phyloP scores from a whole-genome alignment of 2,113 vertebrate genomes.

The Solenodon paradoxus region DNA sequence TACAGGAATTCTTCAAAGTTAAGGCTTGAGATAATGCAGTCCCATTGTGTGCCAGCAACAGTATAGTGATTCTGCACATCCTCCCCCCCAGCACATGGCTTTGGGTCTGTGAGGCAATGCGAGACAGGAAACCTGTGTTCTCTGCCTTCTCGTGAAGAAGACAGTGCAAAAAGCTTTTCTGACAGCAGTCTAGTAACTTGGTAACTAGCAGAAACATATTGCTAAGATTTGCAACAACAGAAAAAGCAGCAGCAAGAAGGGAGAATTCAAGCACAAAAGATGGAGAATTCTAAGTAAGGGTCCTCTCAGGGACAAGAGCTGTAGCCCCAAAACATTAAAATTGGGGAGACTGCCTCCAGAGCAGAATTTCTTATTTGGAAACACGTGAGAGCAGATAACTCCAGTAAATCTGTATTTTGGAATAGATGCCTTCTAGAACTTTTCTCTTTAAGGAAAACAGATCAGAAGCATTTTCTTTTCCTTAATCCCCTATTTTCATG shows the following conservation, averaged over 20 bases:
- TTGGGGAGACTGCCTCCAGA: neutral
- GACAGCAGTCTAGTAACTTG: neutral
- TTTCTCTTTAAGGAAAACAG: conserved; percentile 21
- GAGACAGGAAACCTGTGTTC: too few species aligned
- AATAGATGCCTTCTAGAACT: conserved; percentile 1
- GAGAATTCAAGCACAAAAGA: neutral
- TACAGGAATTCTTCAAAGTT: neutral
- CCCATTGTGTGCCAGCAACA: too few species aligned
- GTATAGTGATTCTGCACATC: too few species aligned
- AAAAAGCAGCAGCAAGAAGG: neutral
- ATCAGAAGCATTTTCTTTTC: conserved; percentile 14
- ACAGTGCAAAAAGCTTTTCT: too few species aligned
- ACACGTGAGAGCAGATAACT: neutral
- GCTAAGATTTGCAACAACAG: neutral
- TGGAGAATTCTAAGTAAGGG: neutral
- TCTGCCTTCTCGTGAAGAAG: too few species aligned
- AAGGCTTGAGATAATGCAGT: too few species aligned
- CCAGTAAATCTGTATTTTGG: neutral
- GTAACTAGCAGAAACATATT: neutral
- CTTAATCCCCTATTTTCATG: neutral
- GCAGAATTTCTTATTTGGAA: neutral
- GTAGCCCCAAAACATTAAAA: neutral
- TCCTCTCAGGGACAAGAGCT: neutral
- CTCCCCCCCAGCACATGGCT: too few species aligned
- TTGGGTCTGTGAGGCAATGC: too few species aligned